These are phyloP conservation scores for Rostratula benghalensis DNA, from an alignment of 2,113 vertebrate genomes.

Conservation along the genomic window DNA sequence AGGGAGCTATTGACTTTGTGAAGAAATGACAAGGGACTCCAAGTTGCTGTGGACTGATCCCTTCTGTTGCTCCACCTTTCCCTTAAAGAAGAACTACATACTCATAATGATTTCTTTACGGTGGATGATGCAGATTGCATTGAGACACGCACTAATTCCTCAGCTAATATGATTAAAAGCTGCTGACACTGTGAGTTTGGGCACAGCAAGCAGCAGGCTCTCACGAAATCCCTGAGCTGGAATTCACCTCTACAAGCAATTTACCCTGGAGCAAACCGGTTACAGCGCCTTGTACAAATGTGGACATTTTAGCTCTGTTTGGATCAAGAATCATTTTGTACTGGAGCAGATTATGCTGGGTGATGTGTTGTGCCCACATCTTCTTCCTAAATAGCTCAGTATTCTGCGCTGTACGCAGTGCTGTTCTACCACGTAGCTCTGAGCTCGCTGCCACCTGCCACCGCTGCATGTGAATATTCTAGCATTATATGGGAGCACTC, in stretches of 20 bases:
- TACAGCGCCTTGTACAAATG: background rate
- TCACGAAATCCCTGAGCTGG: background rate
- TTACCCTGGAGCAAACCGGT: background rate
- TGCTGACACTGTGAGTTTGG: constrained; percentile 20
- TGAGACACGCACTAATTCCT: constrained; percentile 24
- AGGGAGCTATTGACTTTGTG: constrained; percentile 75
- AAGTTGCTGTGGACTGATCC: constrained; percentile 43
- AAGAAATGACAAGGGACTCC: constrained; percentile 65
- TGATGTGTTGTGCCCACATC: background rate
- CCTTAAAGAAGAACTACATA: constrained; percentile 13
- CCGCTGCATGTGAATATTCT: rapidly evolving
- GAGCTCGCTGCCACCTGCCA: rapidly evolving
- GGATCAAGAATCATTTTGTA: background rate
- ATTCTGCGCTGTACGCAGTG: rapidly evolving
- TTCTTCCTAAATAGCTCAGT: rapidly evolving
- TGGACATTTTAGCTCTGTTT: background rate
- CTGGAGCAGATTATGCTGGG: background rate
- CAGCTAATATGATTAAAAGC: constrained; percentile 48
- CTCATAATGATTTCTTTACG: constrained; percentile 46
- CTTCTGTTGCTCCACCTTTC: constrained; percentile 13
- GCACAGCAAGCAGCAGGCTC: background rate
- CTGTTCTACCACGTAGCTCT: background rate
- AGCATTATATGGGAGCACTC: too few species aligned
- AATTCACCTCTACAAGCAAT: background rate
- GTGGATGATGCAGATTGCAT: background rate